Percentiles rank a stretch among this genome's conserved stretches.
phyloP scores from a whole-genome alignment of 2,797 vertebrate species.

The Synaphobranchus kaupii region DNA sequence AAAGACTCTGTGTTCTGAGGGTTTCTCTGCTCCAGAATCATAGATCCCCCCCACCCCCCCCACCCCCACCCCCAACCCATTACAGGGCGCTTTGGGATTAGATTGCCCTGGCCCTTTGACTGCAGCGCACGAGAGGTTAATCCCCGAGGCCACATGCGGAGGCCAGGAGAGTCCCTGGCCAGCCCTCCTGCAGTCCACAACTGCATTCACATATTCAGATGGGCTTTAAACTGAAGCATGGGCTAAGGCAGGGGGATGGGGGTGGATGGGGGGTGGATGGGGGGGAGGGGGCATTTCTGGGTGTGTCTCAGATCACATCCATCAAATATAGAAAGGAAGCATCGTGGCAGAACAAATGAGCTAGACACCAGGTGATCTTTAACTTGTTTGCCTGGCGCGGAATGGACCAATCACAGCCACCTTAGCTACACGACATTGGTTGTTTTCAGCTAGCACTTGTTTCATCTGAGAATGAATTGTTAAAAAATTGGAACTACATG shows the following conservation, averaged over 20 bases:
- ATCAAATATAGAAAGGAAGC: neutral
- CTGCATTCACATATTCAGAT: neutral
- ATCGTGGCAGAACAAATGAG: neutral
- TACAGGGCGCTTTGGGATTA: neutral
- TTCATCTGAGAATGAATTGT: too few species aligned
- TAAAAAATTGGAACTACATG: too few species aligned
- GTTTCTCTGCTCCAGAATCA: neutral
- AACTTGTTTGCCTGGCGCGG: too few species aligned
- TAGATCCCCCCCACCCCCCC: too few species aligned
- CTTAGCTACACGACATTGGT: too few species aligned
- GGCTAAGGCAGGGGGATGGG: too few species aligned
- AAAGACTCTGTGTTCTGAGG: neutral
- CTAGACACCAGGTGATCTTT: neutral
- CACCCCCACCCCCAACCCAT: conserved; percentile 19
- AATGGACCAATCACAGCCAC: too few species aligned
- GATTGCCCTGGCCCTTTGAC: neutral
- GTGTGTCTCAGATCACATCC: neutral
- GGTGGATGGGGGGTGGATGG: neutral
- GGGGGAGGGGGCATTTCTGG: neutral
- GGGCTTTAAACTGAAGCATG: neutral
- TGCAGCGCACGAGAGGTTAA: neutral
- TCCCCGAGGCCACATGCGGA: neutral
- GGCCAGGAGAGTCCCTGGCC: neutral
- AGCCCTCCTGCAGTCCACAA: neutral
- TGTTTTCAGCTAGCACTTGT: too few species aligned